Conservation (phyloP, 1,140 invertebrate genomes). For the Atta texana region DNA sequence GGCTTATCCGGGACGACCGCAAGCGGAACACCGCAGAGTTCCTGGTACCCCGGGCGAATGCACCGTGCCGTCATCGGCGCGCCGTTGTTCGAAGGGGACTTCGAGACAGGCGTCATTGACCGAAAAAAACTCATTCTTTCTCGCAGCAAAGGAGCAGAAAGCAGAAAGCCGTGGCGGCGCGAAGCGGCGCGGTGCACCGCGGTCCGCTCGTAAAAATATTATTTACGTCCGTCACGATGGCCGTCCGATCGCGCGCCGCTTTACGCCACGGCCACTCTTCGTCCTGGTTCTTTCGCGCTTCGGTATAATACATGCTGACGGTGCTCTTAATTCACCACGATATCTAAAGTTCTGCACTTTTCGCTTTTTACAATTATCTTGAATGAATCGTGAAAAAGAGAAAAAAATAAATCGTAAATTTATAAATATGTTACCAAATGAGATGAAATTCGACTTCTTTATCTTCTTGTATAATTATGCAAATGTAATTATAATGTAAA, state of each 20-base stretch:
- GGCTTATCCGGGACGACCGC: constrained; percentile 59
- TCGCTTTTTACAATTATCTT: background rate
- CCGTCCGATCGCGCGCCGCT: constrained; percentile 41
- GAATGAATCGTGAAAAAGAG: background rate
- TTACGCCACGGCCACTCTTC: background rate
- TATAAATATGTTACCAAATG: background rate
- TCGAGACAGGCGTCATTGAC: constrained; percentile 61
- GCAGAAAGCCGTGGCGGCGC: constrained; percentile 39
- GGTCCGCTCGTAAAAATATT: constrained; percentile 62
- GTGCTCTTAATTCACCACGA: constrained; percentile 27
- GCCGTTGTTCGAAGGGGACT: constrained; percentile 47
- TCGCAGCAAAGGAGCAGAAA: constrained; percentile 60
- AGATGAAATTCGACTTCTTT: background rate
- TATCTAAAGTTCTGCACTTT: background rate
- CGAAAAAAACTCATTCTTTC: constrained; percentile 65
- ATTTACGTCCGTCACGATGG: constrained; percentile 59
- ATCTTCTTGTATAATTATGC: background rate
- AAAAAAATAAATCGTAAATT: background rate
- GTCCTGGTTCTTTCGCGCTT: constrained; percentile 21
- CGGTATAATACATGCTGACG: constrained; percentile 2
- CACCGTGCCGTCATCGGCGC: constrained; percentile 34
- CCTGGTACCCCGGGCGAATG: constrained; percentile 59
- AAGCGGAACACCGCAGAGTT: constrained; percentile 64
- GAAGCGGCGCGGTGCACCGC: constrained; percentile 39
- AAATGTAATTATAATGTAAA: background rate